Evolutionary conservation across 2,113 vertebrate species (phyloP).

Genomic region (Sorex araneus): DNA sequence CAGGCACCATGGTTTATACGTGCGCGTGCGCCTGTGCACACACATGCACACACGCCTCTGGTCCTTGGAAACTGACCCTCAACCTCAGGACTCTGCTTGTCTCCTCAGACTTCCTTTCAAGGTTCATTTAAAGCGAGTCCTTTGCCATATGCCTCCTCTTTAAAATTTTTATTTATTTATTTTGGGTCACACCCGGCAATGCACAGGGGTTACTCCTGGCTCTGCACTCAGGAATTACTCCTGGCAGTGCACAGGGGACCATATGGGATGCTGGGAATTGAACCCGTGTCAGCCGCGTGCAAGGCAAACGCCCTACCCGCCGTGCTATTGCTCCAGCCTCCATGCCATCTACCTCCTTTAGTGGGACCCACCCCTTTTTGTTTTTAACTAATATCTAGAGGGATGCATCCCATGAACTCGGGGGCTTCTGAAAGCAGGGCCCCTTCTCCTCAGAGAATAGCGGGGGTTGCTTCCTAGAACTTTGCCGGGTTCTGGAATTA

Average conservation of each 20-base stretch:
- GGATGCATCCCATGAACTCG: neutral
- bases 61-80: neutral
- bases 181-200: no score
- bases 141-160: no score
- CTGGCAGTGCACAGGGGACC: no score
- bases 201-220: no score
- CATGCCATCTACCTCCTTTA: neutral
- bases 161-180: no score
- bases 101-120: neutral
- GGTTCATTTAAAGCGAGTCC: neutral
- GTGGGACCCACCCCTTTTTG: neutral
- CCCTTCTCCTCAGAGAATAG: neutral
- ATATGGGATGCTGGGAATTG: no score
- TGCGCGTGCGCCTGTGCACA: no score
- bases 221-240: no score
- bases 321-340: no score
- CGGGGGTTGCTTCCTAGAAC: neutral
- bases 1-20: neutral
- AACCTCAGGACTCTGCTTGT: neutral
- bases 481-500: neutral
- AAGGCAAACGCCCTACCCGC: no score
- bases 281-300: no score
- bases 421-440: neutral
- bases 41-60: neutral
- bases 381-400: neutral